Conservation (phyloP, 2,797 vertebrate species). For the Emys orbicularis region DNA sequence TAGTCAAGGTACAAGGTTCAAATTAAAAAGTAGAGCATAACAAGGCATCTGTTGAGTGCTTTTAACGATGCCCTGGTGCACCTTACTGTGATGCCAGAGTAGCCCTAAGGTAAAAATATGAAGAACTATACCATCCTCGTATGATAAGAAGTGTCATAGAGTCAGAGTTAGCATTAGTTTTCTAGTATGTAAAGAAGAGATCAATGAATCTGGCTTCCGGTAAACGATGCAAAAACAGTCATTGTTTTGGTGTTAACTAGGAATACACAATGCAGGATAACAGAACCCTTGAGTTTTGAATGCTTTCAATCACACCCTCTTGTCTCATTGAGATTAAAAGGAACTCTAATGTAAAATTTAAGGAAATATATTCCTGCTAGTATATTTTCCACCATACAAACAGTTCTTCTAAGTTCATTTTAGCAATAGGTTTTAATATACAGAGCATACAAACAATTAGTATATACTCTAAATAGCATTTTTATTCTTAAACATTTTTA, state of each 20-base stretch:
- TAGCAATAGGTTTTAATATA: conserved; percentile 30
- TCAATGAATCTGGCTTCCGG: conserved; percentile 21
- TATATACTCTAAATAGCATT: conserved; percentile 9
- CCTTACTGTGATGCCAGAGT: conserved; percentile 28
- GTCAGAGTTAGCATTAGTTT: conserved; percentile 16
- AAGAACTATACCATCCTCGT: not conserved
- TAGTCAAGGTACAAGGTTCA: not conserved
- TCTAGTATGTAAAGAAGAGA: not conserved
- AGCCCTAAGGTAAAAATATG: conserved; percentile 30
- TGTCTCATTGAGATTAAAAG: conserved; percentile 46
- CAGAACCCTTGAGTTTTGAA: conserved; percentile 26
- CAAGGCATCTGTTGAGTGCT: not conserved
- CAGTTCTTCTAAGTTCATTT: conserved; percentile 10
- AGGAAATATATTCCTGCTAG: not conserved
- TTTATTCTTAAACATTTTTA: conserved; percentile 52
- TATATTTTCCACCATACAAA: conserved; percentile 20
- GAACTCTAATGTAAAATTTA: conserved; percentile 33
- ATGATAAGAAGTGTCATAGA: not conserved
- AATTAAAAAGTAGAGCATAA: conserved; percentile 27
- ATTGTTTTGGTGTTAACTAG: conserved; percentile 5
- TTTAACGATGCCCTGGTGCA: not conserved
- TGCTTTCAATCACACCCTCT: conserved; percentile 36
- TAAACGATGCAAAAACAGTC: conserved; percentile 23
- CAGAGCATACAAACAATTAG: conserved; percentile 19
- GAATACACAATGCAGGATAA: conserved; percentile 23